These are phyloP conservation scores for Meteorus colon DNA, from an alignment of 2,888 invertebrate species.

Conservation along the genomic window DNA sequence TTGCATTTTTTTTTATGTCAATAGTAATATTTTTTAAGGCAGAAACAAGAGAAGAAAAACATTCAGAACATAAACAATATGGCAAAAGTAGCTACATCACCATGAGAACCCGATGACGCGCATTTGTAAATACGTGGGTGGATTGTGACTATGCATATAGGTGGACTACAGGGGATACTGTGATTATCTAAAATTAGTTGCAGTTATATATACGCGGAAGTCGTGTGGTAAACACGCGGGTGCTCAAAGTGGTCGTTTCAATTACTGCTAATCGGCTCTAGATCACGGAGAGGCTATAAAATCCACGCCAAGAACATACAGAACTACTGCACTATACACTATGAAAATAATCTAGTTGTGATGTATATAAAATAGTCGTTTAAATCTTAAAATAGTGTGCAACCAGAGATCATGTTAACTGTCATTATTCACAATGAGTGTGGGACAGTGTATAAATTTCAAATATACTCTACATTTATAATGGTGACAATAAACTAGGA, in stretches of 20 bases:
- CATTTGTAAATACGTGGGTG: slow-evolving; percentile 35
- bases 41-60: slow-evolving; percentile 6
- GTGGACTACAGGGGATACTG: background rate
- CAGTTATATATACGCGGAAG: slow-evolving; percentile 44
- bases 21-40: background rate
- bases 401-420: slow-evolving; percentile 9
- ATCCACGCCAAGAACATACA: slow-evolving; percentile 31
- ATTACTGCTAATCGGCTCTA: slow-evolving; percentile 44
- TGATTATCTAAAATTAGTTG: slow-evolving; percentile 45
- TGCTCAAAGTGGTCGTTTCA: slow-evolving; percentile 45
- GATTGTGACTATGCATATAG: slow-evolving; percentile 3
- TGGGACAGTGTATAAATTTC: background rate
- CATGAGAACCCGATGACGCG: background rate
- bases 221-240: slow-evolving; percentile 35
- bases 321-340: slow-evolving; percentile 11
- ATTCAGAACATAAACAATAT: slow-evolving; percentile 7
- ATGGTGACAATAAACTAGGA: background rate
- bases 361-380: slow-evolving; percentile 16
- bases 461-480: background rate
- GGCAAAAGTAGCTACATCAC: background rate
- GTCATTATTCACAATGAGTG: background rate
- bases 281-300: slow-evolving; percentile 42
- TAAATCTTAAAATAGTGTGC: slow-evolving; percentile 12
- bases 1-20: slow-evolving; percentile 1
- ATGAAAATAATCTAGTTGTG: slow-evolving; percentile 30